phyloP scores from a whole-genome alignment of 2,888 invertebrate genomes.

The Smittia aterrima region DNA sequence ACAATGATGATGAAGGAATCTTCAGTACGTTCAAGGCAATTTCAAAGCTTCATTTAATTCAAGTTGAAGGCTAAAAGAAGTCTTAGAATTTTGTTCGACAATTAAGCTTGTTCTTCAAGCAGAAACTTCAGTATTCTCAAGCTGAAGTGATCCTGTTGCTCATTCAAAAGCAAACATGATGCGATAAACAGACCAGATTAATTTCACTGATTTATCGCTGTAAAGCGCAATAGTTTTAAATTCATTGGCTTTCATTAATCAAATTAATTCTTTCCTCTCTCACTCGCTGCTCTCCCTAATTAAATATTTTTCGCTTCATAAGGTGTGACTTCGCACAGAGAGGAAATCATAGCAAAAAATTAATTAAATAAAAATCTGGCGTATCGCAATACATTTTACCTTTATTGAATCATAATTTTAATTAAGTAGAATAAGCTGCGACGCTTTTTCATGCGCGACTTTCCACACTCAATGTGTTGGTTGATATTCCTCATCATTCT shows the following conservation, averaged over 20 bases:
- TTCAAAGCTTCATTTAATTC: too few relatives aligned
- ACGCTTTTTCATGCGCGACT: neutral
- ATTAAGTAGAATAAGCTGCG: slow-evolving; percentile 13
- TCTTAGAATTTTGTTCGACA: too few relatives aligned
- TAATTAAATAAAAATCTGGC: slow-evolving; percentile 14
- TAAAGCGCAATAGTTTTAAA: neutral
- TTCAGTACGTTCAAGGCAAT: too few relatives aligned
- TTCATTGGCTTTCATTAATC: slow-evolving; percentile 20
- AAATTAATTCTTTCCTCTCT: slow-evolving; percentile 19
- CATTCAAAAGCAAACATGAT: too few relatives aligned
- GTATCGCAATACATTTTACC: slow-evolving; percentile 12
- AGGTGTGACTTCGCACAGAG: slow-evolving; percentile 3
- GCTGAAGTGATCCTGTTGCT: too few relatives aligned
- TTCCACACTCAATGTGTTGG: neutral
- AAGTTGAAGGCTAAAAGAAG: too few relatives aligned
- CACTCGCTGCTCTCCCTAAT: too few relatives aligned
- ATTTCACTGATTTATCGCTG: slow-evolving; percentile 10
- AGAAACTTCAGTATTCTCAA: too few relatives aligned
- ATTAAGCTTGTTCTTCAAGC: too few relatives aligned
- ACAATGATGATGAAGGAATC: too few relatives aligned
- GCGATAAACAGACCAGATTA: neutral
- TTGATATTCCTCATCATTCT: neutral
- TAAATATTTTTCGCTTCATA: slow-evolving; percentile 19
- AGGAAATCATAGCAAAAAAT: neutral
- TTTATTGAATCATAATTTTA: slow-evolving; percentile 11